These are phyloP conservation scores for Ischnus inquisitorius DNA, from an alignment of 2,888 invertebrate species.

Conservation along the genomic window DNA sequence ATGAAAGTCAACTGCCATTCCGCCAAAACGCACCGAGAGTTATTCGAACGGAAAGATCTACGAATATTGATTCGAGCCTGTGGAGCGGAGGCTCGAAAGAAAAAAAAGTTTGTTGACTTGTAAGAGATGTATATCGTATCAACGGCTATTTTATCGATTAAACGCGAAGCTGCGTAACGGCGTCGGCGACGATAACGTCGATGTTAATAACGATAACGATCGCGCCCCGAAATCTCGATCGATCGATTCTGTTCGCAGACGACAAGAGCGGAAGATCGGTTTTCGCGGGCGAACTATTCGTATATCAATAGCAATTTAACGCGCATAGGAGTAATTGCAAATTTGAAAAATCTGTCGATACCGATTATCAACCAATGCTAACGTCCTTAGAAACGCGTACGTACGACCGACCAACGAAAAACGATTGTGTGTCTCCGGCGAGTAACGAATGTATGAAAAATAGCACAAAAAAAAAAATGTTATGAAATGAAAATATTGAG, in stretches of 20 bases:
- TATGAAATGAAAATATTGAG: too few relatives aligned
- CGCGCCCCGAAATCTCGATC: neutral
- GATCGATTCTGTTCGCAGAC: neutral
- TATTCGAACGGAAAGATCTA: neutral
- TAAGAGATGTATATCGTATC: neutral
- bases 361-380: neutral
- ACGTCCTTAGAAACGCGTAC: neutral
- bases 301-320: neutral
- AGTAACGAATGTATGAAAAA: neutral
- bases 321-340: neutral
- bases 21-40: neutral
- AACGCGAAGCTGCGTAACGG: neutral
- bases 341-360: neutral
- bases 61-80: slow-evolving; percentile 6
- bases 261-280: neutral
- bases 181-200: neutral
- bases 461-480: neutral
- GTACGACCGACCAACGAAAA: slow-evolving; percentile 21
- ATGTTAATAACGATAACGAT: neutral
- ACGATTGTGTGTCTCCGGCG: too few relatives aligned
- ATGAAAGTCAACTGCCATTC: neutral
- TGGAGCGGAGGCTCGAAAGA: neutral
- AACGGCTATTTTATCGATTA: slow-evolving; percentile 5
- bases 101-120: neutral
- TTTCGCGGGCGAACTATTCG: too few relatives aligned